A percentile compares a stretch with the other conserved stretches of the same genome.
These are phyloP conservation scores for Gambusia yucatana DNA, from an alignment of 2,797 vertebrate genomes.

Conservation along the genomic window DNA sequence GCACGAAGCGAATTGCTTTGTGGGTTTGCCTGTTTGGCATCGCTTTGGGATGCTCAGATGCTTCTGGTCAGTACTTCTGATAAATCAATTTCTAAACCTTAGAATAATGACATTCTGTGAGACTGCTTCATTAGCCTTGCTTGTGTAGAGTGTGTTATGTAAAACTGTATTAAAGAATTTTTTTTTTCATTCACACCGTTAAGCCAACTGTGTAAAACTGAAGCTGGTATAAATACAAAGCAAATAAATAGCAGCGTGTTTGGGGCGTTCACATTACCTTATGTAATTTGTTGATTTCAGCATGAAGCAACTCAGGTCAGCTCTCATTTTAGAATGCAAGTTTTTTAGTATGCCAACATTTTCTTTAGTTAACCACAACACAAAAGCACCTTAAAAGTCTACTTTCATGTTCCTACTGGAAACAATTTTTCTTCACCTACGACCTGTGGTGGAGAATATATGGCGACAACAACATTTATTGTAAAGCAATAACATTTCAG, in stretches of 20 bases:
- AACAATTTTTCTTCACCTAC: background rate
- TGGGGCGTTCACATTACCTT: background rate
- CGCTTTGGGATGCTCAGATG: conserved; percentile 7
- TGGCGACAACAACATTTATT: background rate
- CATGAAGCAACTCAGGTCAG: conserved; percentile 34
- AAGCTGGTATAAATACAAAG: conserved; percentile 45
- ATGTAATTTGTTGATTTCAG: conserved; percentile 20
- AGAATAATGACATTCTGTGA: background rate
- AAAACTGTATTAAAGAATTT: conserved; percentile 18
- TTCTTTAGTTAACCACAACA: background rate
- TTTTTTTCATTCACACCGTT: conserved; percentile 21
- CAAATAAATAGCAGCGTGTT: conserved; percentile 49
- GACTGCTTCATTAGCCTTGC: conserved; percentile 17
- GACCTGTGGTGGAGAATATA: background rate
- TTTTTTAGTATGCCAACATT: background rate
- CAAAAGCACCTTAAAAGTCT: conserved; percentile 8
- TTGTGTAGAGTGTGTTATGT: conserved; percentile 26
- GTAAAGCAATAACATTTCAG: background rate
- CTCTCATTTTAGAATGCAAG: background rate
- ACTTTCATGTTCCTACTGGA: background rate
- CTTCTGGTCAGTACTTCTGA: conserved; percentile 14
- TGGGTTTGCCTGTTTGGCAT: background rate
- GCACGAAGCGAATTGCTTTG: background rate
- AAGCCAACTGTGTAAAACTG: conserved; percentile 32
- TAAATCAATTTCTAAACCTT: conserved; percentile 2